Percentiles rank a stretch among this genome's conserved stretches.
Conservation (phyloP, 1,140 invertebrate genomes). For the Aricia agestis region DNA sequence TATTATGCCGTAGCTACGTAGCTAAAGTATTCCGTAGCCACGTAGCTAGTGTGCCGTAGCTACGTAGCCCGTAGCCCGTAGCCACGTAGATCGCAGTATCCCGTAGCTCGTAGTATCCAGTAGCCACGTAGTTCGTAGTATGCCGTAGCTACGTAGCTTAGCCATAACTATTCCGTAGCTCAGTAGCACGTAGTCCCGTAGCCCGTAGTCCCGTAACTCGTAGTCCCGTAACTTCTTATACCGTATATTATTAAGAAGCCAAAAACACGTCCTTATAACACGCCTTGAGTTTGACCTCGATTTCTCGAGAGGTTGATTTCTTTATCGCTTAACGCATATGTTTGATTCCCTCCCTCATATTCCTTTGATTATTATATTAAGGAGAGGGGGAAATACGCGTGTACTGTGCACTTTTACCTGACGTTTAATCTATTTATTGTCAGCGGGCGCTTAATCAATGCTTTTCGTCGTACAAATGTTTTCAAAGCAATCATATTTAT, state of each 20-base stretch:
- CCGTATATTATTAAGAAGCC: not conserved
- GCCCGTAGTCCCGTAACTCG: too few species aligned
- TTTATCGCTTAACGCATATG: conserved; percentile 66
- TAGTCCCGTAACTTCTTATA: too few species aligned
- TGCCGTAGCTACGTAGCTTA: too few species aligned
- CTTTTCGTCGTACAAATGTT: conserved; percentile 42
- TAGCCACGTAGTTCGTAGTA: too few species aligned
- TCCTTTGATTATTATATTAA: conserved; percentile 73
- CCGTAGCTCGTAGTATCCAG: too few species aligned
- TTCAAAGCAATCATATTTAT: not conserved
- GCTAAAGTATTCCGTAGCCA: too few species aligned
- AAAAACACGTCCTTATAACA: conserved; percentile 25
- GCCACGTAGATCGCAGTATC: too few species aligned
- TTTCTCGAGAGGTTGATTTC: conserved; percentile 49
- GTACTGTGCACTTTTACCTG: conserved; percentile 62
- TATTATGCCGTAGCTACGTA: too few species aligned
- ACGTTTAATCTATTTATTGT: conserved; percentile 71
- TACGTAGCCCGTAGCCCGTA: too few species aligned
- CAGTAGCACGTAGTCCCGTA: too few species aligned
- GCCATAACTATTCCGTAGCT: too few species aligned
- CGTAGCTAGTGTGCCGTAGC: too few species aligned
- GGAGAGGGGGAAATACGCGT: conserved; percentile 55
- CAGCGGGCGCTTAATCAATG: conserved; percentile 57
- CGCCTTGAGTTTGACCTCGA: conserved; percentile 46
- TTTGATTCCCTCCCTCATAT: conserved; percentile 68